These are phyloP conservation scores for Brassicogethes aeneus DNA, from an alignment of 2,888 invertebrate genomes.

Conservation along the genomic window DNA sequence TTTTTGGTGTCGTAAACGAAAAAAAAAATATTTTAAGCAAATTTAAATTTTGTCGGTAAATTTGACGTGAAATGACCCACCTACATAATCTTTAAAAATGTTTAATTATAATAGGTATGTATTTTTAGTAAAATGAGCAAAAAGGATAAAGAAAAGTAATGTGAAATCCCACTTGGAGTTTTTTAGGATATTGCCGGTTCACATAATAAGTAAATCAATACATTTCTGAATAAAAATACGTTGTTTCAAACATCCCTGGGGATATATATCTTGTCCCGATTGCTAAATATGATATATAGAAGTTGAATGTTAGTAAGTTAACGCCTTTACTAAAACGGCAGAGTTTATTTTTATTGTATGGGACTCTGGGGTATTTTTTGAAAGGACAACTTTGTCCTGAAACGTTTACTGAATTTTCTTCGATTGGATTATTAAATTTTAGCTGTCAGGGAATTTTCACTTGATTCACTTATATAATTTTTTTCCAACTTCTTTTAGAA, in stretches of 20 bases:
- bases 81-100: too few relatives aligned
- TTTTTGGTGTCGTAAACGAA: too few relatives aligned
- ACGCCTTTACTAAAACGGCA: not conserved
- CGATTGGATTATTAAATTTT: not conserved
- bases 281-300: conserved; percentile 1
- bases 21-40: too few relatives aligned
- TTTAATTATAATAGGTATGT: too few relatives aligned
- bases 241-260: not conserved
- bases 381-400: not conserved
- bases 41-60: too few relatives aligned
- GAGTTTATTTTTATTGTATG: conserved; percentile 1
- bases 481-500: too few relatives aligned
- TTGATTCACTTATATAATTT: not conserved
- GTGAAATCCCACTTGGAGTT: not conserved
- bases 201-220: not conserved
- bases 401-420: not conserved
- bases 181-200: not conserved
- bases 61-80: too few relatives aligned
- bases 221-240: not conserved
- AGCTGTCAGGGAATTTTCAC: not conserved
- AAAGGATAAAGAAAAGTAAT: not conserved
- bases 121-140: too few relatives aligned
- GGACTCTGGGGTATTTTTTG: not conserved
- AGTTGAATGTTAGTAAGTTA: conserved; percentile 1
- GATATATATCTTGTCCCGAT: not conserved